Evolutionary conservation across 2,113 vertebrate genomes (phyloP), one percentile per base, ranked within the genome.

Genomic region (Bothrops jararaca): DNA sequence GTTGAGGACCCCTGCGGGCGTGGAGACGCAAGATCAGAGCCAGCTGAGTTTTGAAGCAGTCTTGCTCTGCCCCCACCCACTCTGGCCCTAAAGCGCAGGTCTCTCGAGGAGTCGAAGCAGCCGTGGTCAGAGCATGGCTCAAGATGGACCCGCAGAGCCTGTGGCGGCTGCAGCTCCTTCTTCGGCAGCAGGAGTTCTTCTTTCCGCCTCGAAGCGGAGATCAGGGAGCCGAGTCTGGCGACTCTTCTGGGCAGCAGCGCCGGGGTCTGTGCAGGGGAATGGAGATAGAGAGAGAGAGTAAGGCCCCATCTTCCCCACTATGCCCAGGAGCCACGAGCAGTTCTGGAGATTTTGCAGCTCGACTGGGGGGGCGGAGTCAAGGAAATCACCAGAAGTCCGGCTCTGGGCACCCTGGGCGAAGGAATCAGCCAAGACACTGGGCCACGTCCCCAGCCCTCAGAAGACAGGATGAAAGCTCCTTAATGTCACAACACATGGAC

Each of bases 101-200:
- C 90, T 97, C 96, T 53, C 2, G 42, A 96, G 93, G 34, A 95
- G 94, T 26, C 90, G 95, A 6, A 56, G 52, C 26, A 23, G 0
- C 52, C 3, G 52, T n/a, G 23, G 20, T 91, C 93, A 86, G 39
- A 54, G 69, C 1, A 0, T 45, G 0, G 13, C n/a, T n/a, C 48
- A 3, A 0, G 89, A 10, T 0, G 80, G 2, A 3, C 0, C 53
- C 1, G 0, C 4, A 0, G 29, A 91, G 1, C n/a, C 23, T 5
- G 22, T 50, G 4, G 23, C 11, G 53, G 7, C 50, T 0, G n/a
- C 11, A 53, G 3, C 0, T 18, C 48, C 10, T 5, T 29, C 85
- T 91, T 86, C 2, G 2, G 90, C 54, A 89, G 50, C 48, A 48
- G 93, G 2, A 0, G n/a, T n/a, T 53, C 10, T n/a, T 18, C 0